Evolutionary conservation across 2,797 vertebrate species (phyloP), one percentile per base, ranked within the genome.

Genomic region (Chromis chromis): DNA sequence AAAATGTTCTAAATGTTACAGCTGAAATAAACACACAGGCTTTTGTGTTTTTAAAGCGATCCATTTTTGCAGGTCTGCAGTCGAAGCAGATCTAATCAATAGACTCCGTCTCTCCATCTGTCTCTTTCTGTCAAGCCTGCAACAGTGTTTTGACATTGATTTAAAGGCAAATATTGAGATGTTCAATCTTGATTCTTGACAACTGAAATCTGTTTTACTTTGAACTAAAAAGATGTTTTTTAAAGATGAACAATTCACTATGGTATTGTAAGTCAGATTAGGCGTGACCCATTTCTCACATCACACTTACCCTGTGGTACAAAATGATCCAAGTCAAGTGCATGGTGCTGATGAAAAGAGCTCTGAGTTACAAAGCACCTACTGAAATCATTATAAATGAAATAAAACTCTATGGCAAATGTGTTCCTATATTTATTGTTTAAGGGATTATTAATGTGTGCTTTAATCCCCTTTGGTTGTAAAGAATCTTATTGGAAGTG

Each of bases 401-500:
- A 53, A 71, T 61, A 70, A 70, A 52, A 60, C 13, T 69, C 0
- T 46, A 49, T 54, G 44, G n/a, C 39, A 74, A 86, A 85, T 22
- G 22, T 39, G 10, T 27, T 65, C 24, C 39, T 53, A 39, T 69
- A 59, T 79, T 79, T 76, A 79, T 86, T 74, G 58, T 65, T 81
- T 55, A 49, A 69, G 42, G 65, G 55, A 78, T 74, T 57, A 55
- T 76, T 14, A 64, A 60, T 33, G 44, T 74, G 53, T 27, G 31
- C 63, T 74, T 78, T 84, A 71, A 78, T 71, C 33, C 62, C 65
- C 27, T 59, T 61, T 5, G 33, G 79, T 72, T 77, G 81, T 83
- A 71, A 86, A 81, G 60, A 80, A 65, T 82, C 67, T 58, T 72
- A 79, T 65, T 78, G 69, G 71, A 79, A 79, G 70, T 0, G 3